Percentiles rank a stretch among this genome's conserved stretches.
Evolutionary conservation across 2,797 vertebrate species (phyloP).

Genomic region (Bovichtus diacanthus): DNA sequence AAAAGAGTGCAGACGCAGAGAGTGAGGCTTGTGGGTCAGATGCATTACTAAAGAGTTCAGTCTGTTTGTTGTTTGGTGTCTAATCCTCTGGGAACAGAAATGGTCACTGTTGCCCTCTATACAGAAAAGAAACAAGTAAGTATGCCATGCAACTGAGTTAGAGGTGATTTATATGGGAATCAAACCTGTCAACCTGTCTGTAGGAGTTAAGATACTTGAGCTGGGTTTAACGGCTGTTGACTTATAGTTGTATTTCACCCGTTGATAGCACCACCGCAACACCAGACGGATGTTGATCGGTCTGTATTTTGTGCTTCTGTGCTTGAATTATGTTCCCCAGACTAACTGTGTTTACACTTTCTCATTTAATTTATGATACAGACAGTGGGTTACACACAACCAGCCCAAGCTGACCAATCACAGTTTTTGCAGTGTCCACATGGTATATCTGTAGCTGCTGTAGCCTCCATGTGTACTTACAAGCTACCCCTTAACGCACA

Average conservation of each 20-base stretch:
- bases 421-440: no score
- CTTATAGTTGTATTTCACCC: conserved; percentile 14
- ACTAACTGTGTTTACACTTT: background rate
- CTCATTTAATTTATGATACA: background rate
- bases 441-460: no score
- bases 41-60: conserved; percentile 61
- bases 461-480: no score
- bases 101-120: conserved; percentile 30
- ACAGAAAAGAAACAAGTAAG: conserved; percentile 26
- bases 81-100: conserved; percentile 63
- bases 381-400: background rate
- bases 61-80: conserved; percentile 49
- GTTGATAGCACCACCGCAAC: background rate
- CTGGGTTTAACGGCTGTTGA: background rate
- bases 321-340: background rate
- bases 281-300: background rate
- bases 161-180: conserved; percentile 20
- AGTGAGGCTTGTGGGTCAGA: conserved; percentile 51
- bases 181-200: conserved; percentile 21
- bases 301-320: background rate
- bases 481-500: background rate
- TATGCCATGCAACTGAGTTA: conserved; percentile 7
- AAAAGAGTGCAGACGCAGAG: conserved; percentile 52
- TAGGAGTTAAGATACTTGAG: conserved; percentile 1
- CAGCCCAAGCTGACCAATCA: background rate